These are phyloP conservation scores for Dryocosmus kuriphilus DNA, from an alignment of 2,888 invertebrate genomes.

Conservation along the genomic window DNA sequence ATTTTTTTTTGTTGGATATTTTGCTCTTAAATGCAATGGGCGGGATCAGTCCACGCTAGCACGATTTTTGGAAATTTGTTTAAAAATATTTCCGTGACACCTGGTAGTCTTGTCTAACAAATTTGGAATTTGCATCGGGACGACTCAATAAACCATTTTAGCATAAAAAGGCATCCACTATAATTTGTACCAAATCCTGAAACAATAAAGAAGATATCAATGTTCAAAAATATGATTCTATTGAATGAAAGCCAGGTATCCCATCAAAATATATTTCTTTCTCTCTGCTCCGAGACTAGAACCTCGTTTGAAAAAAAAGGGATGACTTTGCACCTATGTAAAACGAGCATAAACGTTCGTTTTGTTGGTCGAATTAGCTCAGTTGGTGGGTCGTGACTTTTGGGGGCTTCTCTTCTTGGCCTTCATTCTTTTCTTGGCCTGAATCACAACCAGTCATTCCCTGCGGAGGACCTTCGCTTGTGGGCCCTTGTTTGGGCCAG, in stretches of 20 bases:
- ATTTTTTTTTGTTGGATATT: no score
- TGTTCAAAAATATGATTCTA: background rate
- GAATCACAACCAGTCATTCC: constrained; percentile 66
- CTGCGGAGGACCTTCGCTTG: constrained; percentile 47
- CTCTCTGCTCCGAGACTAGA: background rate
- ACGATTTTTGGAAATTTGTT: no score
- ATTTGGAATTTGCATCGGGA: no score
- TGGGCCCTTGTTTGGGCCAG: constrained; percentile 45
- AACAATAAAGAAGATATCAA: background rate
- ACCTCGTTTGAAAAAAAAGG: constrained; percentile 46
- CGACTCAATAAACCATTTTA: no score
- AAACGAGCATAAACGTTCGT: constrained; percentile 74
- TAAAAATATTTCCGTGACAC: no score
- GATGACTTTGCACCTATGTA: constrained; percentile 73
- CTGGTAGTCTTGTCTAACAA: no score
- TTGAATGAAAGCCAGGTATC: constrained; percentile 24
- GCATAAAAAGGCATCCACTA: no score
- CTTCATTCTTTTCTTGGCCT: constrained; percentile 58
- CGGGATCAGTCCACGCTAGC: no score
- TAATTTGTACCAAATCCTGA: background rate
- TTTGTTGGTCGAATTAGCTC: constrained; percentile 74
- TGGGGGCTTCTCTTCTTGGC: constrained; percentile 50
- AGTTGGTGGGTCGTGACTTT: constrained; percentile 45
- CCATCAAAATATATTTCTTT: background rate
- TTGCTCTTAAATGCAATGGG: no score